Conservation (phyloP, 2,113 vertebrate genomes). For the Tauraco erythrolophus region DNA sequence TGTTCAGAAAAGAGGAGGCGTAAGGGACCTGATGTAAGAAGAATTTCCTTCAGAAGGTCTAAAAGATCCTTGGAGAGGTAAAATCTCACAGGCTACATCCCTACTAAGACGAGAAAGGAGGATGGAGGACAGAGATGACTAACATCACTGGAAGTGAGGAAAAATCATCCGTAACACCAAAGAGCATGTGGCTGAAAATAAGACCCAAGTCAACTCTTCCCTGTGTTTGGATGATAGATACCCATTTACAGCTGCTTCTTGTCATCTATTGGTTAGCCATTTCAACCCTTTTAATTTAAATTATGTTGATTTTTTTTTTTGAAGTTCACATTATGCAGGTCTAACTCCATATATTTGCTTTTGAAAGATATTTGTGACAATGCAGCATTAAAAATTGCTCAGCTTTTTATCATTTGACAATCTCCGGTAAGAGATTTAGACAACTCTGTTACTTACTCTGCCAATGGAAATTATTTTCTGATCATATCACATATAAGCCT, state of each 20-base stretch:
- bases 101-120: not conserved
- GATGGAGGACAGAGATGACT: not conserved
- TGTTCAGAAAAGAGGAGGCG: not conserved
- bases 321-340: not conserved
- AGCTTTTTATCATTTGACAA: not conserved
- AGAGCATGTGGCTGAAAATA: not conserved
- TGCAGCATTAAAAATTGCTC: not conserved
- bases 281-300: not conserved
- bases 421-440: not conserved
- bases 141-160: not conserved
- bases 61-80: not conserved
- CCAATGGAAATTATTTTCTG: not conserved
- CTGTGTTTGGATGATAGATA: not conserved
- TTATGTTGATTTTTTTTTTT: not conserved
- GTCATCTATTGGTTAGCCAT: not conserved
- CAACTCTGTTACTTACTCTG: not conserved
- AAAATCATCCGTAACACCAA: not conserved
- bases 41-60: not conserved
- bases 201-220: not conserved
- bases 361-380: not conserved
- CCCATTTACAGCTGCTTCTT: not conserved
- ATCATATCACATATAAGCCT: not conserved
- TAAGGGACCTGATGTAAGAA: not conserved
- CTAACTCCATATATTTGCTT: not conserved
- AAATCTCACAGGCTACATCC: not conserved